Percentiles rank a stretch among this genome's conserved stretches.
These are phyloP conservation scores for Eupsilia transversa DNA, from an alignment of 2,888 invertebrate species.

Conservation along the genomic window DNA sequence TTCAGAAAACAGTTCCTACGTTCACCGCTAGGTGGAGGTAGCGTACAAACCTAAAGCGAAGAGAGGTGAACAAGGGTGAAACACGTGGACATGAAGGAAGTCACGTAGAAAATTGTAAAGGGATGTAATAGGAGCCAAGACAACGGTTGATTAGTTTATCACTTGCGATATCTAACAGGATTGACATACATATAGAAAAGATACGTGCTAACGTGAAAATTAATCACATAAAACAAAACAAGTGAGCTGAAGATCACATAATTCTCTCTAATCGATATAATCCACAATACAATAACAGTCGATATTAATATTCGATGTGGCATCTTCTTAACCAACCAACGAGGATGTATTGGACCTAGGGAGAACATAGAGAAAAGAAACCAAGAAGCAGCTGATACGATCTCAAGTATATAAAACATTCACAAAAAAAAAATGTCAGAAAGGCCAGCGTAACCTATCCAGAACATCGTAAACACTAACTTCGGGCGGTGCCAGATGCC, in stretches of 20 bases:
- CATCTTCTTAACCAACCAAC: not conserved
- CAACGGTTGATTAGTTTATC: constrained; percentile 50
- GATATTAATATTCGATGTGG: too few species aligned
- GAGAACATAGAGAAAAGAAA: not conserved
- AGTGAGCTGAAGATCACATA: not conserved
- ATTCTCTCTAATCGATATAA: not conserved
- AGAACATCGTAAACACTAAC: not conserved
- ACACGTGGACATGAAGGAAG: constrained; percentile 47
- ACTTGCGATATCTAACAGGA: constrained; percentile 14
- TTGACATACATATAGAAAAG: constrained; percentile 6
- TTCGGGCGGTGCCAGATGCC: not conserved
- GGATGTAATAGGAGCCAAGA: constrained; percentile 47
- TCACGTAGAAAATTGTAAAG: constrained; percentile 57
- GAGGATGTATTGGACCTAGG: not conserved
- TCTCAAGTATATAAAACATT: not conserved
- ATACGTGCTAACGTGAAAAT: constrained; percentile 6
- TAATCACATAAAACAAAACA: constrained; percentile 3
- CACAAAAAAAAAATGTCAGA: not conserved
- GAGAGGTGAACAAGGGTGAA: not conserved
- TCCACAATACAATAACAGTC: not conserved
- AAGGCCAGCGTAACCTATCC: not conserved
- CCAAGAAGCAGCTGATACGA: not conserved
- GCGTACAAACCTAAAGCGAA: not conserved
- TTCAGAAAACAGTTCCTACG: constrained; percentile 33
- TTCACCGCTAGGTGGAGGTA: constrained; percentile 52